A percentile compares a stretch with the other conserved stretches of the same genome.
Evolutionary conservation across 2,113 vertebrate genomes (phyloP).

Genomic region (Muntiacus muntjak): DNA sequence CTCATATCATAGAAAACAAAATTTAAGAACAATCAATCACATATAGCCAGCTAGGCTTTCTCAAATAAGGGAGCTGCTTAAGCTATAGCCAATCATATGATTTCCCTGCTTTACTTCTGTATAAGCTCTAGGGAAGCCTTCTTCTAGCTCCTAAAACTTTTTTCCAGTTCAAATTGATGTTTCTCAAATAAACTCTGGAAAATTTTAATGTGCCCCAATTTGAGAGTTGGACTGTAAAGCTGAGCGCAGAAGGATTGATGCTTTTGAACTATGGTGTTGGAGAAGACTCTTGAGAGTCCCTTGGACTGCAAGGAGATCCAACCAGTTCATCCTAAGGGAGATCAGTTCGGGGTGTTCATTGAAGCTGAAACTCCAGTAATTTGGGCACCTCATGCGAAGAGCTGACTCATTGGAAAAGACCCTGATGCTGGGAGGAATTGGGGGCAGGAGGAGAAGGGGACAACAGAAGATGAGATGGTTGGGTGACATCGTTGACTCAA

Average conservation of each 20-base stretch:
- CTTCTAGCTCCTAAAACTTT: background rate
- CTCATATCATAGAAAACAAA: background rate
- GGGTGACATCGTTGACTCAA: background rate
- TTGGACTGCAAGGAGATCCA: background rate
- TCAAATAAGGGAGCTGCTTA: background rate
- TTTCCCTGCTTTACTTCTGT: background rate
- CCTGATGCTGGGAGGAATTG: background rate
- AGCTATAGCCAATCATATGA: background rate
- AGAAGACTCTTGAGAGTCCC: background rate
- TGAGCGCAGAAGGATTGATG: background rate
- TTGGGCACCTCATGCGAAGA: rapidly evolving
- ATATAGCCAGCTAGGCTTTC: background rate
- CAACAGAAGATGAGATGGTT: background rate
- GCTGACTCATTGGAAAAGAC: background rate
- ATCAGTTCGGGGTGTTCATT: background rate
- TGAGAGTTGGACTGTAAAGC: background rate
- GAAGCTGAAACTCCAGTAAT: background rate
- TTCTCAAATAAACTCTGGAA: background rate
- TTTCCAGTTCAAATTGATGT: background rate
- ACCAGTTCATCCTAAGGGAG: background rate
- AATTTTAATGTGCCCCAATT: background rate
- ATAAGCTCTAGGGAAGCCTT: background rate
- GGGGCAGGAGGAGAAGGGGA: background rate
- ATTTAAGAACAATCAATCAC: background rate
- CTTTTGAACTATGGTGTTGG: background rate